Base-by-base conservation (phyloP, 2,113 vertebrate genomes). In the Pterocles gutturalis region DNA sequence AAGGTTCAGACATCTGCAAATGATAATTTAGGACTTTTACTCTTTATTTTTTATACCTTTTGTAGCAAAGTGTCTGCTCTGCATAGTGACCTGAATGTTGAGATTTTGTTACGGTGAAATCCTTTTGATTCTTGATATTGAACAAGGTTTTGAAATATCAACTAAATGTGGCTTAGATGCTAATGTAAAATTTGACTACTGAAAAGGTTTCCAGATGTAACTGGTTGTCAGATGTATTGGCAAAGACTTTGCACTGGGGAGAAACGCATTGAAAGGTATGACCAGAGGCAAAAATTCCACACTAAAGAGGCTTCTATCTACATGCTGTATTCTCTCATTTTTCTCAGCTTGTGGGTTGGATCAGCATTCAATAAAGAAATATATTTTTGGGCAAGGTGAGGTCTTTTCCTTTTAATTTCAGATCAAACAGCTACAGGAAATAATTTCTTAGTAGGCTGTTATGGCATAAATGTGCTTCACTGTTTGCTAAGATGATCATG, bases 121-220 rank as follows among this genome's bases (percentile, higher is more conserved):
- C 4, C 34, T 82, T 87, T 66, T 43, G n/a, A 75, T 91, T 90
- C 73, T 84, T 86, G 29, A 26, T 79, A 64, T 25, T 87, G 62
- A 83, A 58, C 34, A 84, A 36, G 29, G 25, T 95, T 94, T 88
- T 93, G 69, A 96, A 95, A 76, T 21, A 72, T 69, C 82, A 93
- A 0, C 41, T 94, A 67, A 94, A 21, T 72, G 20, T 91, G 60
- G 43, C 18, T 96, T 95, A 33, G 53, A 78, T 72, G 43, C 80
- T 95, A 87, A 92, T 55, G 25, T 31, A 93, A n/a, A 84, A 83
- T 61, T 61, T 78, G 46, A 93, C 34, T 38, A 55, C 69, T 80
- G 48, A 46, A 95, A 91, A 95, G 5, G 14, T 86, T 96, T 96
- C 90, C 78, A 92, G 83, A 89, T 76, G 55, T 86, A 92, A 94